These are phyloP conservation scores for Loris lydekkerianus DNA, from an alignment of 2,797 vertebrate genomes.

Conservation along the genomic window DNA sequence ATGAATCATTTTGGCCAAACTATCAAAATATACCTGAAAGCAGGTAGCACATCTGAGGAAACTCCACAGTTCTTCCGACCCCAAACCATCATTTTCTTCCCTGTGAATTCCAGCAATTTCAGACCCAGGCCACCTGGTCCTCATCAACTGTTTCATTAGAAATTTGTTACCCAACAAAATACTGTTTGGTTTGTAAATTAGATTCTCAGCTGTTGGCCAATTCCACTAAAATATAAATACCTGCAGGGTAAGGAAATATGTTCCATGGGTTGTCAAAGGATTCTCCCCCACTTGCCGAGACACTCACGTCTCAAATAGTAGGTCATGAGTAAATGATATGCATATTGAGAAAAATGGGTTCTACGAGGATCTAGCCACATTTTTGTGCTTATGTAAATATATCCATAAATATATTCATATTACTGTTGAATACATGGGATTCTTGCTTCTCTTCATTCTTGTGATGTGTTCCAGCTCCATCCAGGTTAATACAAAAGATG, in stretches of 20 bases:
- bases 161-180: neutral
- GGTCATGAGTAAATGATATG: neutral
- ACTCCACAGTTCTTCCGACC: rapidly evolving
- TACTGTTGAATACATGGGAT: too few species aligned
- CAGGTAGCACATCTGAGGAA: neutral
- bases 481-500: too few species aligned
- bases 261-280: neutral
- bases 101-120: neutral
- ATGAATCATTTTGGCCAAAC: neutral
- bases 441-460: too few species aligned
- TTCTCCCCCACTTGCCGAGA: neutral
- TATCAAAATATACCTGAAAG: neutral
- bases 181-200: neutral
- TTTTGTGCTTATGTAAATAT: too few species aligned
- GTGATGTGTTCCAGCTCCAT: too few species aligned
- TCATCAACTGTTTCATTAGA: neutral
- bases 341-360: too few species aligned
- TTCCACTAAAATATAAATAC: neutral
- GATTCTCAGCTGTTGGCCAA: neutral
- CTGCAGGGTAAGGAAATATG: too few species aligned
- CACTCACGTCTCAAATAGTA: neutral
- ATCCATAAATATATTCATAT: too few species aligned
- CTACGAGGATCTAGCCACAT: too few species aligned
- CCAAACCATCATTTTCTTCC: rapidly evolving
- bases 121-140: rapidly evolving